A percentile compares a stretch with the other conserved stretches of the same genome.
These are phyloP conservation scores for Drosophila algonquin DNA, from an alignment of 2,888 invertebrate genomes.

Conservation along the genomic window DNA sequence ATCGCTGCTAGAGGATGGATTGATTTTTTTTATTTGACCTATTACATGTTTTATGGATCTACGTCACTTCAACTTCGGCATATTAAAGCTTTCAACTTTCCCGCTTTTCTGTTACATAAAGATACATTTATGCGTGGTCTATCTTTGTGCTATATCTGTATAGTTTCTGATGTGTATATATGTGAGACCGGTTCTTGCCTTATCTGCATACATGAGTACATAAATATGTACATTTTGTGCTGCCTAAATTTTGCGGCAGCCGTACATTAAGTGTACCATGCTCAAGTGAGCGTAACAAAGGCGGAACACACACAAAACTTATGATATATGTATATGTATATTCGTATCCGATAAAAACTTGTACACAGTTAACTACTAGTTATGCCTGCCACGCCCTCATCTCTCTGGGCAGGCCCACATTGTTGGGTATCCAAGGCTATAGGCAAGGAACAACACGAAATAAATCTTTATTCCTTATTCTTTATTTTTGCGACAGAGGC, in stretches of 20 bases:
- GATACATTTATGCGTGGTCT: no score
- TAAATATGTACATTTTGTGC: constrained; percentile 28
- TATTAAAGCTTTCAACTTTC: no score
- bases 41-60: no score
- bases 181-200: neutral
- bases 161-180: no score
- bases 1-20: no score
- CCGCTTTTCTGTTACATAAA: no score
- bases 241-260: constrained; percentile 40
- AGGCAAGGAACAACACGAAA: constrained; percentile 28
- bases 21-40: no score
- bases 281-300: constrained; percentile 48
- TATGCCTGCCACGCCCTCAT: no score
- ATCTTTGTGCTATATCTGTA: no score
- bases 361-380: constrained; percentile 27
- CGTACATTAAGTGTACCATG: constrained; percentile 28
- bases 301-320: constrained; percentile 44
- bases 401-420: constrained; percentile 3
- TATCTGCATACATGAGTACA: constrained; percentile 2
- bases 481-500: constrained; percentile 32
- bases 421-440: constrained; percentile 19
- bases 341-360: constrained; percentile 38
- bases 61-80: no score
- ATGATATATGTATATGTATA: constrained; percentile 46
- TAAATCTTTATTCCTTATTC: constrained; percentile 9